Conservation (phyloP, 2,797 vertebrate species). For the Acipenser transmontanus region DNA sequence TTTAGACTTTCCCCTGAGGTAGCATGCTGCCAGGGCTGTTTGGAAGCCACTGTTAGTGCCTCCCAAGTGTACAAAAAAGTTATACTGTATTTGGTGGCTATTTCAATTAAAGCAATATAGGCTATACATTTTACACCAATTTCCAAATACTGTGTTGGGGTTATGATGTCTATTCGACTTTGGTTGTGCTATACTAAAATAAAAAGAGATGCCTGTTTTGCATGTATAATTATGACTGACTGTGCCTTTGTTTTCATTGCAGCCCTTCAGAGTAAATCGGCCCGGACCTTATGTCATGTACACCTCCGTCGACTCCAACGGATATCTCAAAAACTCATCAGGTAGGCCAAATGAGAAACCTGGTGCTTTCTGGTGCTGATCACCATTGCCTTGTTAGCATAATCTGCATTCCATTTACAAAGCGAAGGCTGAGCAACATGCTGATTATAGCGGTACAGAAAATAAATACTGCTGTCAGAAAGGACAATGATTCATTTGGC, state of each 20-base stretch:
- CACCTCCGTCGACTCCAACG: slow-evolving; percentile 88
- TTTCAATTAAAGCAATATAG: too few relatives aligned
- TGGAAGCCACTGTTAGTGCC: too few relatives aligned
- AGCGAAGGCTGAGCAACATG: background rate
- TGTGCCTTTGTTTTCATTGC: slow-evolving; percentile 21
- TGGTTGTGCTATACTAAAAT: too few relatives aligned
- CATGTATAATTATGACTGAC: slow-evolving; percentile 9
- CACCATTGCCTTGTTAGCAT: background rate
- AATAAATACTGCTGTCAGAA: background rate
- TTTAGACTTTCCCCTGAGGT: too few relatives aligned
- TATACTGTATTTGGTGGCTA: too few relatives aligned
- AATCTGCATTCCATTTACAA: background rate
- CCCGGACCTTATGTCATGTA: slow-evolving; percentile 96
- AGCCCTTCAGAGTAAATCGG: slow-evolving; percentile 97
- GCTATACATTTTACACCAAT: too few relatives aligned
- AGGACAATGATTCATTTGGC: background rate
- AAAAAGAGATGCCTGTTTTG: slow-evolving; percentile 18
- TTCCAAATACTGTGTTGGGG: too few relatives aligned
- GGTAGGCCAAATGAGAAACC: slow-evolving; percentile 56
- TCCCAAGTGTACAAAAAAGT: too few relatives aligned
- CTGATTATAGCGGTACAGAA: background rate
- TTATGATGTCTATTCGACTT: too few relatives aligned
- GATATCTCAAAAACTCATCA: slow-evolving; percentile 87
- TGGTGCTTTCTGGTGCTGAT: background rate
- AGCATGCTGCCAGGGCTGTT: too few relatives aligned